Conservation (phyloP, 2,113 vertebrate species). For the Osmerus mordax region DNA sequence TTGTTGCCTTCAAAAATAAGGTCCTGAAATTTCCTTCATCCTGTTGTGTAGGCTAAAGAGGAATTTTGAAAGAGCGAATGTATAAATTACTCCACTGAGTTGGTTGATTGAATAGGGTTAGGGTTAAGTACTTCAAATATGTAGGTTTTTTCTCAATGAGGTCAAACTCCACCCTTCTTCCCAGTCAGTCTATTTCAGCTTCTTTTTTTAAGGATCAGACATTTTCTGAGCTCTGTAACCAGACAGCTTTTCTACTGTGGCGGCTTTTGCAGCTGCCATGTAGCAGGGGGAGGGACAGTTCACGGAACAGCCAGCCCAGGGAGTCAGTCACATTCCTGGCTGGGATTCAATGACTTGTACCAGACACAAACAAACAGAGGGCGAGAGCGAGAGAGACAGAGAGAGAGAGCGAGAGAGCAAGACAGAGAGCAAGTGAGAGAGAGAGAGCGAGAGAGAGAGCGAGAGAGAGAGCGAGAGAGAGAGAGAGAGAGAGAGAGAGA, state of each 20-base stretch:
- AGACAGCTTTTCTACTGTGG: conserved; percentile 20
- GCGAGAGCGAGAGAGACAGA: conserved; percentile 43
- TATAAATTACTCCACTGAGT: background rate
- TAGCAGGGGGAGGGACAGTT: conserved; percentile 68
- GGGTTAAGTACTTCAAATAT: background rate
- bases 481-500: conserved; percentile 16
- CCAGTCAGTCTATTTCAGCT: conserved; percentile 35
- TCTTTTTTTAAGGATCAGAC: conserved; percentile 35
- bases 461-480: conserved; percentile 48
- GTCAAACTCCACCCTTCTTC: conserved; percentile 44
- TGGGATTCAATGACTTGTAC: conserved; percentile 85
- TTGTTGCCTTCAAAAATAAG: background rate
- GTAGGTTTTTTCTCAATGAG: conserved; percentile 1
- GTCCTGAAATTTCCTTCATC: too few species aligned
- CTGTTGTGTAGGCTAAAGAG: too few species aligned
- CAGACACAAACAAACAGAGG: conserved; percentile 90
- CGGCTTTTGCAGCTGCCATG: conserved; percentile 72
- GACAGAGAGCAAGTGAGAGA: too few species aligned
- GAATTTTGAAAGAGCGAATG: too few species aligned
- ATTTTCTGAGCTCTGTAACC: conserved; percentile 21
- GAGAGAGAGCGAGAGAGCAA: conserved; percentile 35
- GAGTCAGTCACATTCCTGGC: conserved; percentile 96
- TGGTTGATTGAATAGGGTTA: background rate
- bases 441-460: conserved; percentile 20
- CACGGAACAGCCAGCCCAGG: conserved; percentile 83